Conservation (phyloP, 2,888 invertebrate genomes). For the Idaea aversata region DNA sequence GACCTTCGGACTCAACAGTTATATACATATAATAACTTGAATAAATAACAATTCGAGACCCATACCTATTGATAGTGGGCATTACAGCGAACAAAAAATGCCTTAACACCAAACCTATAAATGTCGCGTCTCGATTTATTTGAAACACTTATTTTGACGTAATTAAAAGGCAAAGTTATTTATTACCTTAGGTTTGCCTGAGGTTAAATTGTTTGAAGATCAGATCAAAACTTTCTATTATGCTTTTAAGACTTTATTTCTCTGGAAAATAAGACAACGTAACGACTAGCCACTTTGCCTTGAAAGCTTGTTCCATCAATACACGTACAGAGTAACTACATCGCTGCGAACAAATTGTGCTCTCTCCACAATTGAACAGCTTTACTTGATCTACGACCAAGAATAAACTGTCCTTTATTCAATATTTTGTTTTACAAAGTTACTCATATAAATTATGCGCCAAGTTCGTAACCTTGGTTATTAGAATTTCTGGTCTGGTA, state of each 20-base stretch:
- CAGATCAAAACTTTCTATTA: background rate
- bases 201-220: background rate
- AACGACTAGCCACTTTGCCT: background rate
- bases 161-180: too few species aligned
- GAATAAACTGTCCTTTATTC: background rate
- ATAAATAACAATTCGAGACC: too few species aligned
- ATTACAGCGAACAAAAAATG: too few species aligned
- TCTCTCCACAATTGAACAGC: conserved; percentile 1
- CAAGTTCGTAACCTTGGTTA: background rate
- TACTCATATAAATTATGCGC: background rate
- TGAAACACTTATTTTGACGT: too few species aligned
- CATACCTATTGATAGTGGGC: too few species aligned
- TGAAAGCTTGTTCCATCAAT: background rate
- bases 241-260: background rate
- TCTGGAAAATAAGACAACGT: background rate
- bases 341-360: background rate
- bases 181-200: too few species aligned
- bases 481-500: too few species aligned
- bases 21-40: too few species aligned
- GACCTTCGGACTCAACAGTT: too few species aligned
- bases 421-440: background rate
- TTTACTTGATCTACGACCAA: background rate
- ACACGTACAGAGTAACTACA: background rate
- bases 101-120: too few species aligned
- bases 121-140: too few species aligned